These are phyloP conservation scores for Mamestra configurata DNA, from an alignment of 1,140 invertebrate genomes.

Conservation along the genomic window DNA sequence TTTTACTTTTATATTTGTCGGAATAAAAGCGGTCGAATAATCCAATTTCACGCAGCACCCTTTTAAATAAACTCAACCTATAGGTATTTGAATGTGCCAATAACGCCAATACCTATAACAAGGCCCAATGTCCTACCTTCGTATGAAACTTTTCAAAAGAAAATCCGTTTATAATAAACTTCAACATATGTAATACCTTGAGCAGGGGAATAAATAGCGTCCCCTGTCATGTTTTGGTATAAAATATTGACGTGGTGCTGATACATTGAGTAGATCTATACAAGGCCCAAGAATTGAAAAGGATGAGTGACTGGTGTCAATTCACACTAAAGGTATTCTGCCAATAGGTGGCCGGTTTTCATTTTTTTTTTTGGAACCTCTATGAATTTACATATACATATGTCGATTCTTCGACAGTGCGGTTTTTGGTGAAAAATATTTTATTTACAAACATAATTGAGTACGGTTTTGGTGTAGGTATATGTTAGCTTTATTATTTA, in stretches of 20 bases:
- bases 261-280: conserved; percentile 8
- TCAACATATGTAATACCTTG: neutral
- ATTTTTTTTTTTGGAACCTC: too few species aligned
- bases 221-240: conserved; percentile 9
- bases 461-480: too few species aligned
- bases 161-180: conserved; percentile 27
- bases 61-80: too few species aligned
- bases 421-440: neutral
- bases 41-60: too few species aligned
- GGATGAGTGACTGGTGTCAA: neutral
- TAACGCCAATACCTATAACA: too few species aligned
- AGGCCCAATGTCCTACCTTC: neutral
- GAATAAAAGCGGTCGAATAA: too few species aligned
- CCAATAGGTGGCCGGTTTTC: neutral
- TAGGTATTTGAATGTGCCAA: too few species aligned
- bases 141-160: neutral
- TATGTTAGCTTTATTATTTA: too few species aligned
- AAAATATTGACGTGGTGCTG: conserved; percentile 27
- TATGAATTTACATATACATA: too few species aligned
- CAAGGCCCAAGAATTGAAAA: neutral
- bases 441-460: too few species aligned
- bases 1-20: too few species aligned
- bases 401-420: too few species aligned
- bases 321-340: conserved; percentile 9
- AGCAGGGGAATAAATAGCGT: neutral